These are phyloP conservation scores for Kryphioiulus occultus DNA, from an alignment of 2,888 invertebrate genomes.

Conservation along the genomic window DNA sequence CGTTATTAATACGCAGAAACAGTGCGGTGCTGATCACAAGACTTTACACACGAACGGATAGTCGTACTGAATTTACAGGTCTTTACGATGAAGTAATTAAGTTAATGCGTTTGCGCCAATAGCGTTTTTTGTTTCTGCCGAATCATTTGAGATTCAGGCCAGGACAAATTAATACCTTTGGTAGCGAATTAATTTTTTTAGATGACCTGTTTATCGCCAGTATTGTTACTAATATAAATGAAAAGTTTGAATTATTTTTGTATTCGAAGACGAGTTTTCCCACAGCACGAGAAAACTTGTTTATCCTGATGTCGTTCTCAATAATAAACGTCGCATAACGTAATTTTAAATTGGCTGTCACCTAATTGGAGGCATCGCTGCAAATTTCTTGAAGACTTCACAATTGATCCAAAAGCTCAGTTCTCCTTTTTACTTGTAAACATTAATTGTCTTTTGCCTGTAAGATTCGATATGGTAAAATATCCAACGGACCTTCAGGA, in stretches of 20 bases:
- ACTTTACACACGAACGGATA: background rate
- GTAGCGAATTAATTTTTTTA: background rate
- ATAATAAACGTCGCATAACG: background rate
- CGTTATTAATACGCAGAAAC: background rate
- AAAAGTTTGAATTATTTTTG: too few relatives aligned
- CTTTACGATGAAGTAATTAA: too few relatives aligned
- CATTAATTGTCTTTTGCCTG: too few relatives aligned
- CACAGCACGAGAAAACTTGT: too few relatives aligned
- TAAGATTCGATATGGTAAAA: too few relatives aligned
- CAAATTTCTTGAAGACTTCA: background rate
- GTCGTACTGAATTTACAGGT: too few relatives aligned
- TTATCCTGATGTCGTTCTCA: background rate
- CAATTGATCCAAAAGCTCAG: background rate
- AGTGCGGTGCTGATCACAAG: background rate
- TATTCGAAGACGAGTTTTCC: too few relatives aligned
- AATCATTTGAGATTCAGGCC: too few relatives aligned
- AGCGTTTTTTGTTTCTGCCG: too few relatives aligned
- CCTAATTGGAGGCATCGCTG: background rate
- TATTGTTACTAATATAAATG: background rate
- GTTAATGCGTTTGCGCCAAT: too few relatives aligned
- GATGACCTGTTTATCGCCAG: background rate
- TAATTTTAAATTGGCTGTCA: background rate
- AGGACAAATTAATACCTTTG: background rate
- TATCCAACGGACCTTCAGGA: too few relatives aligned
- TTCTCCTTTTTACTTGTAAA: background rate